Percentiles rank a stretch among this genome's conserved stretches.
Conservation (phyloP, 2,113 vertebrate species). For the Oriolus oriolus region DNA sequence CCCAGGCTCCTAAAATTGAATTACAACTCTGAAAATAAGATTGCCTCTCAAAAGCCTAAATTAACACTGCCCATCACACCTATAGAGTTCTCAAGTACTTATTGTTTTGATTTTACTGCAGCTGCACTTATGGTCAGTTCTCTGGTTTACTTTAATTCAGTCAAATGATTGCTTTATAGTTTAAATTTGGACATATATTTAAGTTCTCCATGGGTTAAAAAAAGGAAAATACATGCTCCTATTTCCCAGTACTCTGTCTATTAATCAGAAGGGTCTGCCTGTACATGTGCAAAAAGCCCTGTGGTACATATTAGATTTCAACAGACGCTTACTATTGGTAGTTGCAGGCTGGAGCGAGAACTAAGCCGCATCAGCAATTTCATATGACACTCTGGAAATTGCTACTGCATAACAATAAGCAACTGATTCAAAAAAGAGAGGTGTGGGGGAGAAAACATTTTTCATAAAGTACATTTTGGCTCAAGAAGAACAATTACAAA, state of each 20-base stretch:
- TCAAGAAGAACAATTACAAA: neutral
- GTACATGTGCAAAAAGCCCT: neutral
- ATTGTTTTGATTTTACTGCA: neutral
- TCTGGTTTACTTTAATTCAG: neutral
- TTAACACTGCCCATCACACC: neutral
- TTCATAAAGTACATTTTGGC: neutral
- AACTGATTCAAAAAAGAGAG: neutral
- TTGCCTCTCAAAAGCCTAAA: neutral
- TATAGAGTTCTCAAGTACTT: neutral
- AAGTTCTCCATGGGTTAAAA: neutral
- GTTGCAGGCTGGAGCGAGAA: slow-evolving; percentile 48
- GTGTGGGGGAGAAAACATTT: neutral
- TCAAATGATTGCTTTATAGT: neutral
- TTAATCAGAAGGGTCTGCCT: slow-evolving; percentile 1
- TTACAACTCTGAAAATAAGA: neutral
- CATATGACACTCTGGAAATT: slow-evolving; percentile 66
- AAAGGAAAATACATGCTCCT: neutral
- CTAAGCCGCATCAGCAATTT: slow-evolving; percentile 75
- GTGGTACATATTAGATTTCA: neutral
- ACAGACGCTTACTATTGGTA: slow-evolving; percentile 38
- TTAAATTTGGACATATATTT: neutral
- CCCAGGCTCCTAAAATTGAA: neutral
- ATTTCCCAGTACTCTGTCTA: neutral
- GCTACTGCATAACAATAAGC: slow-evolving; percentile 67
- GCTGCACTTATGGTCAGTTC: neutral